Conservation (phyloP, 1,140 invertebrate species). For the Lepidotrigona ventralis region DNA sequence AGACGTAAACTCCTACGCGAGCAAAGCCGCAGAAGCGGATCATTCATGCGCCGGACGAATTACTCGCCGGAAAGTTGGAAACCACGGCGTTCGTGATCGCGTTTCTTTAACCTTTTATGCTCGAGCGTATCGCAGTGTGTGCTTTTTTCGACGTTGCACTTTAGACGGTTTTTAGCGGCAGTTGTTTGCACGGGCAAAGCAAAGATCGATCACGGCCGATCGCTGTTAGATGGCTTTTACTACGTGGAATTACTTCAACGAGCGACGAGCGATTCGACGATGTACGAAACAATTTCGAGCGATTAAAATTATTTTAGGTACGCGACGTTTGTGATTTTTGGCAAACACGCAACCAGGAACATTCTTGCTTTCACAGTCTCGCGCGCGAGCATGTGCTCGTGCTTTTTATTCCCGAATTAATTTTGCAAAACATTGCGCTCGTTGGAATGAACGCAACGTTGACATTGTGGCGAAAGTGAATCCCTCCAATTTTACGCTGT, state of each 20-base stretch:
- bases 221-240: no score
- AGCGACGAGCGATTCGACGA: no score
- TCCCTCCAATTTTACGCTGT: not conserved
- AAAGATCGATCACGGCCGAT: not conserved
- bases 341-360: no score
- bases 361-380: no score
- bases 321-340: no score
- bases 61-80: conserved; percentile 1
- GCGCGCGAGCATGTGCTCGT: no score
- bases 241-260: no score
- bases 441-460: not conserved
- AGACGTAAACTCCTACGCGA: not conserved
- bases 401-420: no score
- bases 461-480: not conserved
- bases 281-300: no score
- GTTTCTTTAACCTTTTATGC: not conserved
- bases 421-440: no score
- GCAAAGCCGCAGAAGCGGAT: not conserved
- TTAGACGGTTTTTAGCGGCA: not conserved
- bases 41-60: not conserved
- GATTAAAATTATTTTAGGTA: no score
- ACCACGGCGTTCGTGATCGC: not conserved
- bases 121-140: no score
- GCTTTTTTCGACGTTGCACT: not conserved
- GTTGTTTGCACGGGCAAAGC: not conserved